Base-by-base conservation (phyloP, 1,140 invertebrate species). In the Heliconius melpomene region DNA sequence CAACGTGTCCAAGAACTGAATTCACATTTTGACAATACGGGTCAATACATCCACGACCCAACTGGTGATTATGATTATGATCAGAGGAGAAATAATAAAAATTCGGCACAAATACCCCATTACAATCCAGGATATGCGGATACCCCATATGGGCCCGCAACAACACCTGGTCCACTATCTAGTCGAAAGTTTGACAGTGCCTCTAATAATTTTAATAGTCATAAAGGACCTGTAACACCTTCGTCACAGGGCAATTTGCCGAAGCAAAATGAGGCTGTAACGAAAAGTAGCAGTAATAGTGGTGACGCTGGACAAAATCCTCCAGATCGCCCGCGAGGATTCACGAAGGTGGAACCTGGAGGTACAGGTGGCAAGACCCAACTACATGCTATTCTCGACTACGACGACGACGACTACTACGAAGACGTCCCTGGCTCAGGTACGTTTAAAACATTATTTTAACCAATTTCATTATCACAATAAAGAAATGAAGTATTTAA, bases 381-480 rank as follows among this genome's bases (percentile, higher is more conserved):
- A 79, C 87, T 97, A 50, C 96, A 97, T 87, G 96, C 96, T 3
- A 95, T 97, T 16, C 93, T 97, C 38, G 96, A 97, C 88, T 97
- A 97, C 82, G 96, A 96, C 78, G 96, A 96, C 79, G 95, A 95
- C 77, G 95, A 96, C 80, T 96, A 96, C 52, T 95, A 96, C 50
- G 95, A 95, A 52, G 93, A 93, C 57, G 86, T 87, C 70, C 83
- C 89, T 75, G 89, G 85, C 75, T 83, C 88, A 86, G 93, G 93
- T 93, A 84, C 81, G 66, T 76, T 9, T 60, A 74, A 80, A 66
- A 26, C 1, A 70, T 57, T 71, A 26, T 3, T 70, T 11, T 66
- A 52, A 1, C n/a, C 18, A 38, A 23, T 18, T 36, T 71, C 1
- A 72, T 36, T 70, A 52, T 9, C 0, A 46, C 40, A 6, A 46